Conservation (phyloP, 2,113 vertebrate species). For the Marcusenius ussheri region DNA sequence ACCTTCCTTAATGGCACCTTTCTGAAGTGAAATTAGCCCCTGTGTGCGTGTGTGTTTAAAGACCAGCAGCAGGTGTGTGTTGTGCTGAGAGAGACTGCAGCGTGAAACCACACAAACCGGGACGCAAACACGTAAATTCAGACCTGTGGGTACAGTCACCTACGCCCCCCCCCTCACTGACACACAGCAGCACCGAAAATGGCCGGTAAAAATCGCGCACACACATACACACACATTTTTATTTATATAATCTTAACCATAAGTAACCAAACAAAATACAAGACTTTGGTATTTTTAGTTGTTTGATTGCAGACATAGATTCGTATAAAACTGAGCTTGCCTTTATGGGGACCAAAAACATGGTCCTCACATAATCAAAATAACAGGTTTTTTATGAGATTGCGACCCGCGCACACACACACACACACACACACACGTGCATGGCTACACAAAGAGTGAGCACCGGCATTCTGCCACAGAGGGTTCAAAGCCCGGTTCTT, state of each 20-base stretch:
- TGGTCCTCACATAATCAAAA: not conserved
- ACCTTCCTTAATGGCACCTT: not conserved
- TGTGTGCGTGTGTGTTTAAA: conserved; percentile 1
- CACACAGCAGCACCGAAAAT: not conserved
- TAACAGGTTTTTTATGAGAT: not conserved
- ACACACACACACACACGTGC: not conserved
- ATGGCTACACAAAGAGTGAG: not conserved
- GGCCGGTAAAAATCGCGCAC: not conserved
- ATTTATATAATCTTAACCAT: not conserved
- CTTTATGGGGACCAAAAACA: not conserved
- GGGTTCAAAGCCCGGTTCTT: not conserved
- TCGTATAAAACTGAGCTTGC: not conserved
- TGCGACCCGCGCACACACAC: not conserved
- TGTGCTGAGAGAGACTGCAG: not conserved
- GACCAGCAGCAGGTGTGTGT: not conserved
- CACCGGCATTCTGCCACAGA: not conserved
- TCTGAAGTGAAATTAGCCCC: not conserved
- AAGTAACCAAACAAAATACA: not conserved
- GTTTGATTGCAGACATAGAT: not conserved
- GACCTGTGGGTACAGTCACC: not conserved
- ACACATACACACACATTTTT: not conserved
- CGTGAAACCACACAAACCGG: not conserved
- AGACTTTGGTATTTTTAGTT: not conserved
- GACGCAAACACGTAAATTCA: not conserved
- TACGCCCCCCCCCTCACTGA: not conserved